Evolutionary conservation across 2,113 vertebrate species (phyloP), one percentile per base, ranked within the genome.

Genomic region (Tragelaphus buxtoni): DNA sequence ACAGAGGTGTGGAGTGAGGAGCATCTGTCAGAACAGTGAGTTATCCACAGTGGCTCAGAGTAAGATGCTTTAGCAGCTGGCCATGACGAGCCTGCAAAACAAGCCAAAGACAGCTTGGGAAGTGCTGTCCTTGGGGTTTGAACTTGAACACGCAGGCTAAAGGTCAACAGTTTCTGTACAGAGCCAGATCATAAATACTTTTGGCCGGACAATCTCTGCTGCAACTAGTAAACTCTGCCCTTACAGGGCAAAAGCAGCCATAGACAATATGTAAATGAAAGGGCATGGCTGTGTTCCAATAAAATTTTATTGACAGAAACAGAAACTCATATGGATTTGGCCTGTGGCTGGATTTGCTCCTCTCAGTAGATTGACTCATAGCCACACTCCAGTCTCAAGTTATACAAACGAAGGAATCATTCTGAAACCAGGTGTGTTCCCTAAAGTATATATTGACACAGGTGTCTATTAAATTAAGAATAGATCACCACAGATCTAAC

Each of bases 401-500:
- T 74, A 42, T 58, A 39, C n/a, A 65, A 65, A 93, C 9, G 5
- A 35, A 93, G 49, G 32, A 9, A 20, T 49, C 74, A 20, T 5
- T 92, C 55, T 84, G 56, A 88, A 63, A 7, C 32, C 8, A 58
- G 32, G 20, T 39, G 22, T 0, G 60, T 56, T 96, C 93, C 12
- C 61, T 86, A 72, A 51, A 87, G 58, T 61, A 39, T 4, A 20
- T 1, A 0, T 18, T 74, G 51, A n/a, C 63, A 58, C 76, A 95
- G 61, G 39, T 14, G 16, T 45, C 42, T 77, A 56, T 32, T 58
- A 83, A 91, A 77, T 87, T 81, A 95, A 84, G 8, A 32, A 60
- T 2, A 91, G 93, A 47, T 90, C 72, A 87, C 11, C 30, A 35
- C 14, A 53, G 77, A 72, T 81, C 47, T 82, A 82, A 92, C 60